Base-by-base conservation (phyloP, 2,888 invertebrate genomes). In the Alcis repandata region DNA sequence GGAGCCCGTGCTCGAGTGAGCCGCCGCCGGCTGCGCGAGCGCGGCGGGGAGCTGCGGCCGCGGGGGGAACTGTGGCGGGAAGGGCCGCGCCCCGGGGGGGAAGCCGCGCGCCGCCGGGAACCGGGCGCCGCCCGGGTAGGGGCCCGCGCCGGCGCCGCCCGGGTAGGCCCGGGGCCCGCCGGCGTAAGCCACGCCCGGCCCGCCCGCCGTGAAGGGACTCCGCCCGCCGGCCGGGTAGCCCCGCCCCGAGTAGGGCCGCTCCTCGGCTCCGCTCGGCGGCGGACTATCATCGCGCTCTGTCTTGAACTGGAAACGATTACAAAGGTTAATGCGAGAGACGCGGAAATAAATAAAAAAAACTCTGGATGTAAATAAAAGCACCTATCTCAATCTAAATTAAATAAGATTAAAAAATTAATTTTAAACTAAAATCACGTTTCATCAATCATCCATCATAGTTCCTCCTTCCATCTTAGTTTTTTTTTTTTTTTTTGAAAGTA, bases 1-100 rank as follows among this genome's bases (percentile, higher is more conserved):
- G 48, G 48, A 7, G 61, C 60, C n/a, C 1, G 46, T 0, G 46
- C 11, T 10, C 19, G 40, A 22, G 49, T 19, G 56, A 70, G 73
- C 13, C 72, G 73, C 17, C 73, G 71, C 22, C 66, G 53, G n/a
- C 48, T 13, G n/a, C 48, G 27, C n/a, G n/a, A 13, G 36, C 10
- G 33, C 0, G 19, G 41, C 10, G 33, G 56, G 49, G 13, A 45
- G 43, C 38, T 40, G 43, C 33, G 38, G 59, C 13, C 38, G 60
- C 13, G 52, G 54, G 13, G 61, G 65, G 57, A 52, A 57, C 52
- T 52, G 56, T 7, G 79, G 80, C 43, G 76, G 78, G 51, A 78
- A 78, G 11, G 84, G 82, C 2, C 90, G 54, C 84, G 83, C 71
- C 66, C 72, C 48, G 74, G 87, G 84, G 40, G 82, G 82, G n/a